These are phyloP conservation scores for Solenopsis fugax DNA, from an alignment of 1,140 invertebrate genomes.

Conservation along the genomic window DNA sequence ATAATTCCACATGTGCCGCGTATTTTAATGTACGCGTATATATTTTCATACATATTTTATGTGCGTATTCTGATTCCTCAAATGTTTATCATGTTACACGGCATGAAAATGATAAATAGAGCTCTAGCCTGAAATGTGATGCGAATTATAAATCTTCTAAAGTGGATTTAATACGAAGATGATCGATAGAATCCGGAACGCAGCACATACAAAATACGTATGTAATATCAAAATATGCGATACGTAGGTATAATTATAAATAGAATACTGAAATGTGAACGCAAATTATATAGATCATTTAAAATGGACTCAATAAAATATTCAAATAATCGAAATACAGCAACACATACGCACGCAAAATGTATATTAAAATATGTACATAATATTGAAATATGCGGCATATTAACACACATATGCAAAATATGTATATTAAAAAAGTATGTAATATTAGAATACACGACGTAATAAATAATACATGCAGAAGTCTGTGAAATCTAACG, in stretches of 20 bases:
- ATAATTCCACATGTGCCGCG: neutral
- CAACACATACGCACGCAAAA: too few species aligned
- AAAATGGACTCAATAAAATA: too few species aligned
- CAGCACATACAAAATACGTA: neutral
- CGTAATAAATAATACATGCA: neutral
- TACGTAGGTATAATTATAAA: neutral
- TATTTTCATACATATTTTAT: neutral
- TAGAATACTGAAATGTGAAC: neutral
- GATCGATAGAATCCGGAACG: neutral
- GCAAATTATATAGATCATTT: too few species aligned
- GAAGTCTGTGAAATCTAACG: neutral
- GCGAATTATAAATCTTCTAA: slow-evolving; percentile 12
- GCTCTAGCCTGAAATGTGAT: neutral
- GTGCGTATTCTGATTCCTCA: slow-evolving; percentile 1
- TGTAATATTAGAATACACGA: neutral
- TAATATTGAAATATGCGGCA: too few species aligned
- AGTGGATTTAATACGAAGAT: slow-evolving; percentile 6
- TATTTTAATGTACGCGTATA: slow-evolving; percentile 2
- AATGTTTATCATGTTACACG: slow-evolving; percentile 10
- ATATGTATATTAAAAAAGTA: neutral
- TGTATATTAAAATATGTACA: too few species aligned
- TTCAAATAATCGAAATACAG: too few species aligned
- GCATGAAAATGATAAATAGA: slow-evolving; percentile 7
- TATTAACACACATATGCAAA: neutral
- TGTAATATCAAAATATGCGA: neutral